Conservation (phyloP, 2,113 vertebrate genomes). For the Reinhardtius hippoglossoides region DNA sequence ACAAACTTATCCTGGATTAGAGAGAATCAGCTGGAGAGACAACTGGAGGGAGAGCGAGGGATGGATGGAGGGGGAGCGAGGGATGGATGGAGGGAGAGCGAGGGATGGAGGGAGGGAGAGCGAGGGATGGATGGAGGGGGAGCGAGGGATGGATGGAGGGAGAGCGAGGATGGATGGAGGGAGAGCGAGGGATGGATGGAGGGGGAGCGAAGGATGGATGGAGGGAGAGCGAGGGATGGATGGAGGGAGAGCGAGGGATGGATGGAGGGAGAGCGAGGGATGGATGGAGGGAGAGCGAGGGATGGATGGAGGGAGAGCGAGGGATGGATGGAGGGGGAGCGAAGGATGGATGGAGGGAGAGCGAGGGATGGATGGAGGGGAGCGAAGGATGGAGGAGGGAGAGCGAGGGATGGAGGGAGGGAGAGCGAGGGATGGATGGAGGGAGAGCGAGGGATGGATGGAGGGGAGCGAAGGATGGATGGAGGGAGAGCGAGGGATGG, state of each 20-base stretch:
- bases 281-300: not conserved
- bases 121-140: not conserved
- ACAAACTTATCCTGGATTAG: slow-evolving; percentile 24
- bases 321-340: not conserved
- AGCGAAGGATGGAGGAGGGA: too few relatives aligned
- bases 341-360: not conserved
- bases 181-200: not conserved
- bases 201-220: not conserved
- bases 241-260: not conserved
- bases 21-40: slow-evolving; percentile 19
- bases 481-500: not conserved
- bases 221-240: not conserved
- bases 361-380: not conserved
- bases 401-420: not conserved
- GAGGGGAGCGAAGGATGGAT: too few relatives aligned
- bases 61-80: not conserved
- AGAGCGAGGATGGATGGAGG: not conserved
- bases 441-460: not conserved
- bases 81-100: not conserved
- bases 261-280: not conserved
- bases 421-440: not conserved
- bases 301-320: not conserved
- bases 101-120: not conserved
- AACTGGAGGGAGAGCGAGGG: not conserved
- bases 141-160: not conserved